phyloP scores from a whole-genome alignment of 2,113 vertebrate genomes.

The Geococcyx californianus region DNA sequence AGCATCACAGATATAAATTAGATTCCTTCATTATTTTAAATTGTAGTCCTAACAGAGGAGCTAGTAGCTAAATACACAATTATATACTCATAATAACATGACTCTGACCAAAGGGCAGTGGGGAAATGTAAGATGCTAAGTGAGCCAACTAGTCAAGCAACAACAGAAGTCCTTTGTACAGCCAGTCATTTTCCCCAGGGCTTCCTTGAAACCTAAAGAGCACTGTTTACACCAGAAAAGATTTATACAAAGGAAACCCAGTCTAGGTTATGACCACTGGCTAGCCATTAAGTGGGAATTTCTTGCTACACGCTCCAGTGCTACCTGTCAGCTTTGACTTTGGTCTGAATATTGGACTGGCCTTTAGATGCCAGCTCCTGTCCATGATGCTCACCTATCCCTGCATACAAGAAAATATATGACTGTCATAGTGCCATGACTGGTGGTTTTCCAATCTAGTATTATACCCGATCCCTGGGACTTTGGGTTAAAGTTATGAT shows the following conservation, averaged over 20 bases:
- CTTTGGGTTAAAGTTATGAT: neutral
- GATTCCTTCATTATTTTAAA: conserved; percentile 48
- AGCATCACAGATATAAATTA: conserved; percentile 5
- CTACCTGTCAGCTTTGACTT: neutral
- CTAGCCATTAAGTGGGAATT: neutral
- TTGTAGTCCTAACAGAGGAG: conserved; percentile 22
- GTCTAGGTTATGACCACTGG: neutral
- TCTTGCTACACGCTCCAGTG: neutral
- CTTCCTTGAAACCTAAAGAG: neutral
- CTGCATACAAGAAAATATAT: neutral
- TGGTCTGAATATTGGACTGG: neutral
- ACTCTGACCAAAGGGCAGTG: neutral
- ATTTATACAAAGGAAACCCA: neutral
- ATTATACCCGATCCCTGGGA: fast-evolving
- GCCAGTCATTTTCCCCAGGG: neutral
- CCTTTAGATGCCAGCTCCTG: neutral
- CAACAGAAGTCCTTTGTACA: neutral
- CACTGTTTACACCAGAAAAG: conserved; percentile 5
- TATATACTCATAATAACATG: conserved; percentile 36
- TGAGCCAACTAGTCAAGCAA: conserved; percentile 31
- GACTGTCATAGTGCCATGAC: neutral
- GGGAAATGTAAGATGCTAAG: neutral
- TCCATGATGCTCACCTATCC: neutral
- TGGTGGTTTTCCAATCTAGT: neutral
- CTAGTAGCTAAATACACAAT: conserved; percentile 25